A percentile compares a stretch with the other conserved stretches of the same genome.
These are phyloP conservation scores for Drosophila borealis DNA, from an alignment of 2,888 invertebrate genomes.

Conservation along the genomic window DNA sequence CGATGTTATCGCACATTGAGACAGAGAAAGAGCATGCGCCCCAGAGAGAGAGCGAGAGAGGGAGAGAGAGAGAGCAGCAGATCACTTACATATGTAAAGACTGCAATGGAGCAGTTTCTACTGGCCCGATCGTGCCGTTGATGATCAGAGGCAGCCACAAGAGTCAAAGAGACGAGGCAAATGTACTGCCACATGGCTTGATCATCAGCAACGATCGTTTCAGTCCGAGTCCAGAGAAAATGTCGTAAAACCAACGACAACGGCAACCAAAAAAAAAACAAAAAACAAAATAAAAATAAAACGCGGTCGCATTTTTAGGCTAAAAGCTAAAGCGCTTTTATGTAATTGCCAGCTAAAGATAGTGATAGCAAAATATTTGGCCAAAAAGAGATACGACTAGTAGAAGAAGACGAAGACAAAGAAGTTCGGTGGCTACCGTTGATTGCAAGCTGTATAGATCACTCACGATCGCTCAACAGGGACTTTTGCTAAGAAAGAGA, in stretches of 20 bases:
- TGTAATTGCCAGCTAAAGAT: conserved; percentile 73
- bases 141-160: conserved; percentile 53
- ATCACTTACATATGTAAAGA: conserved; percentile 58
- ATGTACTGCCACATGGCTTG: conserved; percentile 47
- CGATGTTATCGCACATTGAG: conserved; percentile 75
- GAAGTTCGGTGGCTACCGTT: conserved; percentile 20
- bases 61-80: conserved; percentile 8
- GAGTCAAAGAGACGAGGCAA: conserved; percentile 16
- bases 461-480: conserved; percentile 33
- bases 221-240: conserved; percentile 46
- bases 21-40: conserved; percentile 18
- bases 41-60: not conserved
- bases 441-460: conserved; percentile 17
- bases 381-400: conserved; percentile 2
- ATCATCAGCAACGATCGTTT: conserved; percentile 54
- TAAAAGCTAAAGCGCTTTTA: conserved; percentile 72
- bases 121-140: conserved; percentile 66
- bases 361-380: conserved; percentile 38
- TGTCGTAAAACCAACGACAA: conserved; percentile 56
- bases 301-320: conserved; percentile 59
- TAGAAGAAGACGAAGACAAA: not conserved
- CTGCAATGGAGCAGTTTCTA: conserved; percentile 44
- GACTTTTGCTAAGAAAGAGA: not conserved
- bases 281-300: conserved; percentile 15
- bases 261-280: conserved; percentile 13